Evolutionary conservation across 2,797 vertebrate species (phyloP).

Genomic region (Parotocinclus haroldoi): DNA sequence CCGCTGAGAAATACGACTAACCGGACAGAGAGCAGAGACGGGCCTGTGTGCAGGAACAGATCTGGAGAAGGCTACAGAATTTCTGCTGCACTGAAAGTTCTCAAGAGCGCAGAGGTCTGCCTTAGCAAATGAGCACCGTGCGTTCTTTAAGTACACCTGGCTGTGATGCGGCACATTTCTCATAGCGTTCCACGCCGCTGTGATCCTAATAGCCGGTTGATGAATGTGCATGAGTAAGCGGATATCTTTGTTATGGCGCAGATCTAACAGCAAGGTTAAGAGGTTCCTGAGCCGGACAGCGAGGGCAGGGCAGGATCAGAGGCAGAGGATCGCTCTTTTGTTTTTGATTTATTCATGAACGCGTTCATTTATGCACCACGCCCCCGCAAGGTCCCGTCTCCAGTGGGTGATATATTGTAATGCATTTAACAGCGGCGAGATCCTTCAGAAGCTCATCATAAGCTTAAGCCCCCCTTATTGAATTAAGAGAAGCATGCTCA

Average conservation of each 20-base stretch:
- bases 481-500: conserved; percentile 77
- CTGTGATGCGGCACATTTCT: background rate
- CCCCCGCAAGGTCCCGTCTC: conserved; percentile 68
- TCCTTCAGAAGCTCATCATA: conserved; percentile 78
- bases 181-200: background rate
- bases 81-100: no score
- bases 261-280: conserved; percentile 48
- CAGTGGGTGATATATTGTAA: conserved; percentile 77
- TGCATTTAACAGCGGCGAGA: conserved; percentile 78
- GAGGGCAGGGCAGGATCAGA: conserved; percentile 37
- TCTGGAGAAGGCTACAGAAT: no score
- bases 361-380: conserved; percentile 48
- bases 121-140: no score
- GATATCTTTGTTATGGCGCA: conserved; percentile 16
- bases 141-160: background rate
- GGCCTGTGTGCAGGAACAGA: no score
- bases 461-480: conserved; percentile 77
- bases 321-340: conserved; percentile 11
- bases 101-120: no score
- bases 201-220: background rate
- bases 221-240: conserved; percentile 4
- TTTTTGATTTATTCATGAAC: conserved; percentile 50
- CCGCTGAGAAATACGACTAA: no score
- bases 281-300: conserved; percentile 35
- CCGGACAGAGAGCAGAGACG: no score